A percentile compares a stretch with the other conserved stretches of the same genome.
Conservation (phyloP, 2,797 vertebrate species). For the Ptychadena robeensis region DNA sequence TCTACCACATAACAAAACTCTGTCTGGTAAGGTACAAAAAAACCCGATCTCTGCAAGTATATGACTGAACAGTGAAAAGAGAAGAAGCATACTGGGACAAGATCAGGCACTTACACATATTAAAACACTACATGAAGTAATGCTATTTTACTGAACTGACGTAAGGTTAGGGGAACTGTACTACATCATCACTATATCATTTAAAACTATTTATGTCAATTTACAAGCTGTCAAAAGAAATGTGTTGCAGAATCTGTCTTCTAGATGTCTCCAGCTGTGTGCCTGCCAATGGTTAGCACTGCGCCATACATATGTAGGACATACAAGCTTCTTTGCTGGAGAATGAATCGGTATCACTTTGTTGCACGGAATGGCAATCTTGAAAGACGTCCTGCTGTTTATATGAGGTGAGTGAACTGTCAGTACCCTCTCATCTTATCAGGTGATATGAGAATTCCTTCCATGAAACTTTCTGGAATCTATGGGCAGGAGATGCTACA, state of each 20-base stretch:
- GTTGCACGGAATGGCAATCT: slow-evolving; percentile 2
- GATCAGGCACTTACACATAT: too few relatives aligned
- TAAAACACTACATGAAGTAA: background rate
- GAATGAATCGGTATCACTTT: slow-evolving; percentile 12
- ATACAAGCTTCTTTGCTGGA: background rate
- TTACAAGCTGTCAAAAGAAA: background rate
- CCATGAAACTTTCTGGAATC: slow-evolving; percentile 58
- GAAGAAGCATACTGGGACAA: too few relatives aligned
- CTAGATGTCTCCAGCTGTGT: slow-evolving; percentile 6
- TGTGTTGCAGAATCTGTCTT: background rate
- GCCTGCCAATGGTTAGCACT: background rate
- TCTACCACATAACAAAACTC: too few relatives aligned
- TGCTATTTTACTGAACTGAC: background rate
- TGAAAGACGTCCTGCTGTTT: slow-evolving; percentile 24
- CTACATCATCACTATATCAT: background rate
- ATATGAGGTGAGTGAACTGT: slow-evolving; percentile 52
- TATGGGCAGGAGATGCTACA: slow-evolving; percentile 62
- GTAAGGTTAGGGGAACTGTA: background rate
- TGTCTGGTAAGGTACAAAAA: too few relatives aligned
- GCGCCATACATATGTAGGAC: slow-evolving; percentile 1
- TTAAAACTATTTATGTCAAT: background rate
- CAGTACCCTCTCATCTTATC: slow-evolving; percentile 66
- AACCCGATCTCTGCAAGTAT: too few relatives aligned
- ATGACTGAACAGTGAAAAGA: too few relatives aligned
- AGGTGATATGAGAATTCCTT: slow-evolving; percentile 52